Percentiles rank a stretch among this genome's conserved stretches.
These are phyloP conservation scores for Terebella lapidaria DNA, from an alignment of 2,888 invertebrate genomes.

Conservation along the genomic window DNA sequence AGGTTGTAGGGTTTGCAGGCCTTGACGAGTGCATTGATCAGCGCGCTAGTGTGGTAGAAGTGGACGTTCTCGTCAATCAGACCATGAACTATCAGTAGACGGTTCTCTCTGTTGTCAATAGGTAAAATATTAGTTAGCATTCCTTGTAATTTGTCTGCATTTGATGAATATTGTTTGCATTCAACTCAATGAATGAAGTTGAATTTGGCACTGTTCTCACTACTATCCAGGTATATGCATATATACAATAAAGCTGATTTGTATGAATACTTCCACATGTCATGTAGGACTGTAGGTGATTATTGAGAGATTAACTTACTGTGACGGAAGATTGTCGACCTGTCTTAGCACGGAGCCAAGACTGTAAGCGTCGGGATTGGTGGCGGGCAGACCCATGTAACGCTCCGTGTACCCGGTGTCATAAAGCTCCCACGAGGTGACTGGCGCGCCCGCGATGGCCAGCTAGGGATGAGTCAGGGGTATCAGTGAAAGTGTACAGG, in stretches of 20 bases:
- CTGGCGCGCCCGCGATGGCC: constrained; percentile 94
- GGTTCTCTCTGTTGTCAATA: constrained; percentile 54
- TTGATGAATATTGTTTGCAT: neutral
- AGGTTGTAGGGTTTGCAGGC: constrained; percentile 94
- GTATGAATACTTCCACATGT: too few relatives aligned
- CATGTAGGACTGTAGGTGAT: too few relatives aligned
- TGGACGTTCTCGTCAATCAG: constrained; percentile 98
- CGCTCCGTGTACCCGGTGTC: constrained; percentile 98
- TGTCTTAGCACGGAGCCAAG: constrained; percentile 77
- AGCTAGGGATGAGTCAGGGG: too few relatives aligned
- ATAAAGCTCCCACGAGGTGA: constrained; percentile 94
- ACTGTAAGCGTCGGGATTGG: constrained; percentile 73
- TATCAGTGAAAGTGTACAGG: too few relatives aligned
- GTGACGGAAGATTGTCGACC: constrained; percentile 83
- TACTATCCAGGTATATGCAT: too few relatives aligned
- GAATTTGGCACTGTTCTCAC: neutral
- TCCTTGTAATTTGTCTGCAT: neutral
- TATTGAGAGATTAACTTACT: constrained; percentile 60
- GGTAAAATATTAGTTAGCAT: constrained; percentile 4
- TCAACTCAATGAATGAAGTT: neutral
- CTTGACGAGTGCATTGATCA: constrained; percentile 82
- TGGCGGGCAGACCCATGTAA: constrained; percentile 83
- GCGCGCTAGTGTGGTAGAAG: constrained; percentile 88
- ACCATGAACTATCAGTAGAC: constrained; percentile 92
- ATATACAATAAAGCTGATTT: too few relatives aligned